A percentile compares a stretch with the other conserved stretches of the same genome.
Conservation (phyloP, 2,797 vertebrate species). For the Acomys russatus region DNA sequence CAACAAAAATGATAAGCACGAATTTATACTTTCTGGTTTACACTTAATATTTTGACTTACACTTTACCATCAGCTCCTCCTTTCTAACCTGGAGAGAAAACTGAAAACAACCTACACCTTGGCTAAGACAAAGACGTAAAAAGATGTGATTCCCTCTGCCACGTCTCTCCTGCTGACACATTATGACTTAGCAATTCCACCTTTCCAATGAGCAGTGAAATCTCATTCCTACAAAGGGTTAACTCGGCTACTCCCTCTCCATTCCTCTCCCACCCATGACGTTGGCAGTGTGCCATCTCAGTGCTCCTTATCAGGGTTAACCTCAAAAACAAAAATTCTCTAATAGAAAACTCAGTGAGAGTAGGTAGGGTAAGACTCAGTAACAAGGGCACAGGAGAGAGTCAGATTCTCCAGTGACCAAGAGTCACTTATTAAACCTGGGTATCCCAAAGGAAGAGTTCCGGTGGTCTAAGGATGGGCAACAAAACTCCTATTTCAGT, state of each 20-base stretch:
- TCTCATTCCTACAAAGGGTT: not conserved
- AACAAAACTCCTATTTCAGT: not conserved
- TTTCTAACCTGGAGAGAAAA: slow-evolving; percentile 10
- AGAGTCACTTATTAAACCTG: not conserved
- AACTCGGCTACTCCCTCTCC: not conserved
- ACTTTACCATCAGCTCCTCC: slow-evolving; percentile 41
- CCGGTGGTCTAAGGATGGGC: not conserved
- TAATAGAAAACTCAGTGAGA: not conserved
- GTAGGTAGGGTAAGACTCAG: not conserved
- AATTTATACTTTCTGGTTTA: not conserved
- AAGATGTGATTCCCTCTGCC: not conserved
- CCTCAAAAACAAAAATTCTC: not conserved
- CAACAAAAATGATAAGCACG: not conserved
- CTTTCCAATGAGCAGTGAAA: not conserved
- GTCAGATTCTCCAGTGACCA: not conserved
- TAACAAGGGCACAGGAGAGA: not conserved
- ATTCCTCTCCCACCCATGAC: not conserved
- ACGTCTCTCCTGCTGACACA: not conserved
- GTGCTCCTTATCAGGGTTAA: not conserved
- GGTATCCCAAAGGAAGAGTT: not conserved
- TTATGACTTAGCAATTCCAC: not conserved
- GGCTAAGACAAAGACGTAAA: not conserved
- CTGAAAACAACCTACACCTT: not conserved
- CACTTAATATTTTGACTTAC: not conserved
- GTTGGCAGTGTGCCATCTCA: not conserved